Percentiles rank a stretch among this genome's conserved stretches.
phyloP scores from a whole-genome alignment of 1,140 invertebrate genomes.

The Drosophila albomicans region DNA sequence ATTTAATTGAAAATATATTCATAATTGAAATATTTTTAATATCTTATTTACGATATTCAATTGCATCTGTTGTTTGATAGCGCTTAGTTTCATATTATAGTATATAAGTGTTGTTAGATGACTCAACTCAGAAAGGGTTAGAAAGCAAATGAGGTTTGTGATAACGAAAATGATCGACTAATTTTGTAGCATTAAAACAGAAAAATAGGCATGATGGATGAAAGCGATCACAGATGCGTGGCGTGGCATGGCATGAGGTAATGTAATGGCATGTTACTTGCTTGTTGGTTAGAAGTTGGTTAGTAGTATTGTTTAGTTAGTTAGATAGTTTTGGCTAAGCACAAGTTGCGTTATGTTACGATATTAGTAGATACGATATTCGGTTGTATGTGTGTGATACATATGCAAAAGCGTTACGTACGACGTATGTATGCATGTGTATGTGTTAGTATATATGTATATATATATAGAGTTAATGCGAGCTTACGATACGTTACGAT shows the following conservation, averaged over 20 bases:
- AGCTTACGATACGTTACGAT: constrained; percentile 39
- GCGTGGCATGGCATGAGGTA: not conserved
- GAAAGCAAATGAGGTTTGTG: constrained; percentile 17
- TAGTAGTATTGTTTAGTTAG: not conserved
- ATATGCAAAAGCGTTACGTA: constrained; percentile 41
- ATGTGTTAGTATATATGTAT: not conserved
- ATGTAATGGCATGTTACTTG: constrained; percentile 1
- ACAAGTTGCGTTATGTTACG: constrained; percentile 33
- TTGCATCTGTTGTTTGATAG: not conserved
- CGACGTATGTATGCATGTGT: not conserved
- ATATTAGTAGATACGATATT: constrained; percentile 44
- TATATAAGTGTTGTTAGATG: constrained; percentile 3
- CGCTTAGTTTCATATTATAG: too few species aligned
- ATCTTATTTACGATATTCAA: not conserved
- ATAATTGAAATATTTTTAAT: too few species aligned
- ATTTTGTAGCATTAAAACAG: constrained; percentile 36
- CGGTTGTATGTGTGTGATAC: constrained; percentile 8
- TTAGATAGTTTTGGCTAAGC: constrained; percentile 38
- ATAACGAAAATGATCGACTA: constrained; percentile 24
- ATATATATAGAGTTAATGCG: constrained; percentile 7
- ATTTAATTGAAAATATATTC: too few species aligned
- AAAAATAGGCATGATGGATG: constrained; percentile 40
- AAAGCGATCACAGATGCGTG: constrained; percentile 33
- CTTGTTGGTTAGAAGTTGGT: constrained; percentile 4
- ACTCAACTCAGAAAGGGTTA: constrained; percentile 12